Evolutionary conservation across 2,888 invertebrate species (phyloP).

Genomic region (Schrankia costaestrigalis): DNA sequence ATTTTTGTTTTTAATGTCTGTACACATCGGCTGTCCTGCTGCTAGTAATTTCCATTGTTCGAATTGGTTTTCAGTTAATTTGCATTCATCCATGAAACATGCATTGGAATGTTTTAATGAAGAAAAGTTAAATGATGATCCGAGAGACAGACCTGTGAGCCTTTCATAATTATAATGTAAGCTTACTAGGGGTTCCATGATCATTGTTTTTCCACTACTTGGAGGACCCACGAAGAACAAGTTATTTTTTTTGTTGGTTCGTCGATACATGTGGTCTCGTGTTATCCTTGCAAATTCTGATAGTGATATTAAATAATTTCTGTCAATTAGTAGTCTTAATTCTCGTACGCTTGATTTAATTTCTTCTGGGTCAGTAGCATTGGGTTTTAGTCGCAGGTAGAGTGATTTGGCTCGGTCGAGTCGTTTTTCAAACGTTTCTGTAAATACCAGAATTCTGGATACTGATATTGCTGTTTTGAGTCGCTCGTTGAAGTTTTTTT

Average conservation of each 20-base stretch:
- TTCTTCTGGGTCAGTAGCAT: neutral
- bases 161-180: conserved; percentile 15
- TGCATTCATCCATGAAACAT: conserved; percentile 39
- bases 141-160: conserved; percentile 29
- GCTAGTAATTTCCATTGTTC: conserved; percentile 42
- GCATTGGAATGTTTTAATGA: conserved; percentile 29
- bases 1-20: conserved; percentile 24
- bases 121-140: conserved; percentile 29
- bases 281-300: neutral
- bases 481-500: neutral
- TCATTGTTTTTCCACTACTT: conserved; percentile 23
- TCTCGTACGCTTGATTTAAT: neutral
- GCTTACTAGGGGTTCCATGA: conserved; percentile 19
- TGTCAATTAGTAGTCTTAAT: neutral
- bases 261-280: neutral
- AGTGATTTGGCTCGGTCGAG: neutral
- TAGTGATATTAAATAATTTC: neutral
- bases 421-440: neutral
- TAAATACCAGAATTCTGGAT: conserved; percentile 3
- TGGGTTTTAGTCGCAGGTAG: neutral
- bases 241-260: neutral
- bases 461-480: conserved; percentile 1
- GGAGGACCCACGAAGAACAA: neutral
- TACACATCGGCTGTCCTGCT: conserved; percentile 25
- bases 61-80: conserved; percentile 39